Evolutionary conservation across 2,888 invertebrate species (phyloP).

Genomic region (Lepidocyrtoides sp.): DNA sequence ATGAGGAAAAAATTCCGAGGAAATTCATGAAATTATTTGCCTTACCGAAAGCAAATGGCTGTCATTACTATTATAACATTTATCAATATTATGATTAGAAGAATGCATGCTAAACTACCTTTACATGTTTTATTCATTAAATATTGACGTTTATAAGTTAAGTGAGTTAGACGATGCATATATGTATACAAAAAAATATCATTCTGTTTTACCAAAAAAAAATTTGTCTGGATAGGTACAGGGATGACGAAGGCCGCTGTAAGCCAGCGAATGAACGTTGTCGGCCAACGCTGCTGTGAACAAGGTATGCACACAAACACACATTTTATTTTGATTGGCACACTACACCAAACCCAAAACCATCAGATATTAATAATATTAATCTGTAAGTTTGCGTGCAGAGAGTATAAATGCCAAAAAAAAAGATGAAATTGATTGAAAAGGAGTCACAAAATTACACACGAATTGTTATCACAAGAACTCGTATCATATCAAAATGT

Average conservation of each 20-base stretch:
- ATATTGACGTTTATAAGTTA: neutral
- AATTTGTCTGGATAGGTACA: neutral
- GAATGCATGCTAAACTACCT: neutral
- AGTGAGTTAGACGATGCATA: neutral
- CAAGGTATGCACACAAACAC: neutral
- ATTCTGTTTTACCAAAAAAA: neutral
- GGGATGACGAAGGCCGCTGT: neutral
- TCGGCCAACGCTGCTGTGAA: neutral
- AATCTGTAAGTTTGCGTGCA: constrained; percentile 11
- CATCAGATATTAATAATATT: neutral
- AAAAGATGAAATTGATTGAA: constrained; percentile 11
- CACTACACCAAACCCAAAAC: neutral
- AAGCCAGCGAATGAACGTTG: neutral
- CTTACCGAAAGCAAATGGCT: constrained; percentile 67
- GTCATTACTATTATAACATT: constrained; percentile 53
- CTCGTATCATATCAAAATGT: neutral
- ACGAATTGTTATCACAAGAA: neutral
- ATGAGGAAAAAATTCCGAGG: neutral
- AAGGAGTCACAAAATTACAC: constrained; percentile 4
- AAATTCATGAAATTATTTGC: constrained; percentile 7
- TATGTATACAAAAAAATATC: neutral
- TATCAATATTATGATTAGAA: neutral
- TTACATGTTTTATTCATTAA: neutral
- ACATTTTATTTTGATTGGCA: neutral
- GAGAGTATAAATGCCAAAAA: neutral